Base-by-base conservation (phyloP, 2,797 vertebrate genomes). In the Paguma larvata region DNA sequence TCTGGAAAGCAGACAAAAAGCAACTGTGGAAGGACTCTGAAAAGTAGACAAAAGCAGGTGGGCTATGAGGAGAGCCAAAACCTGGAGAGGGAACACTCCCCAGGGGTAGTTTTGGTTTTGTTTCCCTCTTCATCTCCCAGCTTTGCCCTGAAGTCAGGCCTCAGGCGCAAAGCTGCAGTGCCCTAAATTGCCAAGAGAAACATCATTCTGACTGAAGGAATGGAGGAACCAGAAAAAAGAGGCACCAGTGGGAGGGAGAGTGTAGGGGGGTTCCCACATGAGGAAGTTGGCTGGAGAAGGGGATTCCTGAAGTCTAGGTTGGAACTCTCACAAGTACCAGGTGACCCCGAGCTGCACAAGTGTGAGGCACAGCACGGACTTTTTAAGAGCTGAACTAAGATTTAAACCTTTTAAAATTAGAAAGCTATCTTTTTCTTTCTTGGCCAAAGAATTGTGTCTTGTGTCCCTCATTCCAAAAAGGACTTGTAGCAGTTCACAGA, bases 1-100 rank as follows among this genome's bases (percentile, higher is more conserved):
- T 23, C 38, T 79, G 72, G 32, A 68, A 25, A 82, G 10, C 9
- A 85, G n/a, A 48, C 11, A 44, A 48, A 79, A 78, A 68, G 46
- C 46, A 88, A 44, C n/a, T 2, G 53, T 15, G 30, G 11, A 21
- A 77, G 38, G 41, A 44, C 10, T 80, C 89, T 59, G 32, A 48
- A 62, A 72, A 88, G 44, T 65, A 63, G 85, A 44, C 23, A 73
- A 83, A 46, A 65, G 19, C 73, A 72, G 51, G 56, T 27, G 25
- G 21, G 15, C 3, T 30, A 32, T 63, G 72, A 68, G 63, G 79
- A 21, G 27, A 85, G 44, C 32, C 56, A 62, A 51, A 77, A 38
- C 41, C 4, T 2, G 63, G 16, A 91, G 32, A 10, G 7, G 10
- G 34, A 10, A 15, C 1, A 0, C 18, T 34, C 16, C 23, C 13